These are phyloP conservation scores for Lycopodina hypogea DNA, from an alignment of 37 sponge, comb jelly and placozoan species.

Conservation along the genomic window DNA sequence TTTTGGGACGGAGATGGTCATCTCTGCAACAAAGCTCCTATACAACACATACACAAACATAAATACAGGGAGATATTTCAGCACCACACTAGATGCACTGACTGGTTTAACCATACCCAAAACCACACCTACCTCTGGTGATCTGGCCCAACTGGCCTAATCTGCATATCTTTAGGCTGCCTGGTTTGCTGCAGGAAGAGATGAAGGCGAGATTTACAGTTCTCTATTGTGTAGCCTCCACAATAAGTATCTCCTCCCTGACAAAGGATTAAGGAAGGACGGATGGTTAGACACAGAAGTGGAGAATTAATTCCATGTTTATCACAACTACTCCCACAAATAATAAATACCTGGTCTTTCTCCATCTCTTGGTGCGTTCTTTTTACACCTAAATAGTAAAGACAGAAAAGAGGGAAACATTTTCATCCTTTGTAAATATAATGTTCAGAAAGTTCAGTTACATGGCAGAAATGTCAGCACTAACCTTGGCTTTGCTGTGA, in stretches of 20 bases:
- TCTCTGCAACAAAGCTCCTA: conserved; percentile 55
- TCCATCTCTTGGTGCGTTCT: no score
- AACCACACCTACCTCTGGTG: conserved; percentile 47
- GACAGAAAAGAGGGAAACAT: no score
- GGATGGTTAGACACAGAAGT: not conserved
- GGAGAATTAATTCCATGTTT: not conserved
- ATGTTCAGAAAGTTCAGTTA: no score
- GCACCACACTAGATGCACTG: not conserved
- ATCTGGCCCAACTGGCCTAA: conserved; percentile 48
- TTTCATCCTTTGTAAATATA: no score
- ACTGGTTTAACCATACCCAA: not conserved
- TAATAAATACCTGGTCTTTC: no score
- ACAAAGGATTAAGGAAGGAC: not conserved
- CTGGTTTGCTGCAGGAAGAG: conserved; percentile 75
- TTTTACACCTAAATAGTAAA: no score
- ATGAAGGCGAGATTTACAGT: conserved; percentile 60
- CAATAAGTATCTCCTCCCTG: conserved; percentile 25
- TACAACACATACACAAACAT: no score
- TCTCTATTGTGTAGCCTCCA: conserved; percentile 64
- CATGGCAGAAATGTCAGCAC: no score
- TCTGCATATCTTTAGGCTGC: conserved; percentile 67
- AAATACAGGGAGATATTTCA: not conserved
- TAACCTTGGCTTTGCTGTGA: not conserved
- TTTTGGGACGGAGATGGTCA: conserved; percentile 52
- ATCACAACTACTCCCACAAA: no score